phyloP scores from a whole-genome alignment of 2,888 invertebrate genomes.

The Tubiluchus corallicola region DNA sequence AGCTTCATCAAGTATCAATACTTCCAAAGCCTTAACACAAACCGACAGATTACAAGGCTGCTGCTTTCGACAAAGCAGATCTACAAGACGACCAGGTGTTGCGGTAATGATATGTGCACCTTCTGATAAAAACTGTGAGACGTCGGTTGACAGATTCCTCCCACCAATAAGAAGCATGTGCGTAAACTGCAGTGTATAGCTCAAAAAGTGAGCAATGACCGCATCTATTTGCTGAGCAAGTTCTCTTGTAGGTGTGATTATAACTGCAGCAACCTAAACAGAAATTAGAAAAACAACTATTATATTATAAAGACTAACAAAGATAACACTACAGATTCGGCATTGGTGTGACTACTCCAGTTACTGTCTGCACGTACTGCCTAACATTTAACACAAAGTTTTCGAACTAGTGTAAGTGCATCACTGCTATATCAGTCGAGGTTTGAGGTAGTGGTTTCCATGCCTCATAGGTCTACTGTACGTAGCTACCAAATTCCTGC shows the following conservation, averaged over 20 bases:
- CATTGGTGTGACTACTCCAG: not conserved
- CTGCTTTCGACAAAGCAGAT: conserved; percentile 37
- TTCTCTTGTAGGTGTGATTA: conserved; percentile 90
- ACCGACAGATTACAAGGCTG: conserved; percentile 14
- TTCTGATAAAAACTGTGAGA: conserved; percentile 8
- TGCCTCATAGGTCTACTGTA: too few relatives aligned
- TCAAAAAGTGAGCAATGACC: conserved; percentile 26
- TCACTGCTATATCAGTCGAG: too few relatives aligned
- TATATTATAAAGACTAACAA: conserved; percentile 15
- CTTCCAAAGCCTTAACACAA: conserved; percentile 39
- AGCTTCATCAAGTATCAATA: conserved; percentile 87
- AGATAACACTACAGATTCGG: conserved; percentile 19
- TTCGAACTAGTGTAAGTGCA: too few relatives aligned
- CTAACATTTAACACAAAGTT: too few relatives aligned
- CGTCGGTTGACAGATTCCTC: not conserved
- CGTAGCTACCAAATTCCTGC: too few relatives aligned
- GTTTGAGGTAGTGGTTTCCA: too few relatives aligned
- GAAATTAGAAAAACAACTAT: conserved; percentile 9
- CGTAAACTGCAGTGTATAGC: conserved; percentile 2
- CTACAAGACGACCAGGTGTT: conserved; percentile 82
- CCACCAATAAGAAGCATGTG: not conserved
- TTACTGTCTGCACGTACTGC: too few relatives aligned
- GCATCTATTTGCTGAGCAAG: conserved; percentile 68
- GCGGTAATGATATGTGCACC: conserved; percentile 66
- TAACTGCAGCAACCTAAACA: conserved; percentile 51